A percentile compares a stretch with the other conserved stretches of the same genome.
Evolutionary conservation across 2,797 vertebrate genomes (phyloP).

Genomic region (Crocidura indochinensis): DNA sequence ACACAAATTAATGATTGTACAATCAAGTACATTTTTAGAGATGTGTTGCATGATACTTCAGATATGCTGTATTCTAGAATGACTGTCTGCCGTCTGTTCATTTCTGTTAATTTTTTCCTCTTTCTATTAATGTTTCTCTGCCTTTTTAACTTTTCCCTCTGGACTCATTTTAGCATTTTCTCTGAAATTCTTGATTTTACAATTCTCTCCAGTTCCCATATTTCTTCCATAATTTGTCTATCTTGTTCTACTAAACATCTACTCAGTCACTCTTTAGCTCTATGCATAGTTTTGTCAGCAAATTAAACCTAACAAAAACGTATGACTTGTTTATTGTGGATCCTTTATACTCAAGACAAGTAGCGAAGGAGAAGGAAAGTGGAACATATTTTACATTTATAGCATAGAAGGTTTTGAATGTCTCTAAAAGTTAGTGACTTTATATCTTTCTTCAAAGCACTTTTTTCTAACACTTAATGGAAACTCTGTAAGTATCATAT

Average conservation of each 20-base stretch:
- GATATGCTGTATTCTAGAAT: conserved; percentile 46
- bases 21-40: conserved; percentile 55
- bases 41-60: conserved; percentile 54
- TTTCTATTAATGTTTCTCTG: background rate
- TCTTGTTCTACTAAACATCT: conserved; percentile 23
- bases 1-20: background rate
- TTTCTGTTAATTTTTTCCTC: conserved; percentile 18
- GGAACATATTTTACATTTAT: background rate
- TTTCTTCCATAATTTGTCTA: conserved; percentile 44
- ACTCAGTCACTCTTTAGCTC: conserved; percentile 19
- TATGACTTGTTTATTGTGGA: conserved; percentile 1
- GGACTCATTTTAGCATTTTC: conserved; percentile 55
- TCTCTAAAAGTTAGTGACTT: background rate
- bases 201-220: background rate
- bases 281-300: background rate
- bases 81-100: conserved; percentile 51
- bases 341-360: conserved; percentile 30
- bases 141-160: conserved; percentile 37
- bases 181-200: conserved; percentile 23
- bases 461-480: background rate
- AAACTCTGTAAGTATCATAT: conserved; percentile 48
- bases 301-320: conserved; percentile 50
- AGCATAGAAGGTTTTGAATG: background rate
- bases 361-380: background rate
- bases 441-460: conserved; percentile 25